phyloP scores from a whole-genome alignment of 2,888 invertebrate genomes.

The Petrolisthes cinctipes region DNA sequence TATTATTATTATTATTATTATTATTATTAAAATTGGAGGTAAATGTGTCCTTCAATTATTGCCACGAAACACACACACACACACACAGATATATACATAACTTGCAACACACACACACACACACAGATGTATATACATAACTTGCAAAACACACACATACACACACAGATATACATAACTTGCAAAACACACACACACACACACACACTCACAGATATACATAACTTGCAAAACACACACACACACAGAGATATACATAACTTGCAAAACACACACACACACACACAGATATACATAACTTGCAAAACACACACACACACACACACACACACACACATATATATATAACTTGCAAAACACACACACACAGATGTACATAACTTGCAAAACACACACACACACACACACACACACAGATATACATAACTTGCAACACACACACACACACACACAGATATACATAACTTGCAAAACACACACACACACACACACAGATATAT shows the following conservation, averaged over 20 bases:
- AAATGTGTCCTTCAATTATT: too few relatives aligned
- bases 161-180: constrained; percentile 8
- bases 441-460: background rate
- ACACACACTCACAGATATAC: background rate
- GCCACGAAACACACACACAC: too few relatives aligned
- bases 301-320: too few relatives aligned
- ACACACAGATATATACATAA: background rate
- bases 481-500: too few relatives aligned
- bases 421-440: background rate
- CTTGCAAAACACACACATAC: background rate
- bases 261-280: too few relatives aligned
- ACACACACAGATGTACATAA: background rate
- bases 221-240: too few relatives aligned
- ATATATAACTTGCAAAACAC: background rate
- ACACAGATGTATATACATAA: background rate
- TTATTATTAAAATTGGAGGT: too few relatives aligned
- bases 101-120: background rate
- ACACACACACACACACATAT: background rate
- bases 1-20: too few relatives aligned
- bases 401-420: background rate
- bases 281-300: too few relatives aligned
- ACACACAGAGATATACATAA: too few relatives aligned
- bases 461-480: too few relatives aligned
- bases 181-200: background rate
- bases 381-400: background rate